These are phyloP conservation scores for Archips crataeganus DNA, from an alignment of 2,888 invertebrate genomes.

Conservation along the genomic window DNA sequence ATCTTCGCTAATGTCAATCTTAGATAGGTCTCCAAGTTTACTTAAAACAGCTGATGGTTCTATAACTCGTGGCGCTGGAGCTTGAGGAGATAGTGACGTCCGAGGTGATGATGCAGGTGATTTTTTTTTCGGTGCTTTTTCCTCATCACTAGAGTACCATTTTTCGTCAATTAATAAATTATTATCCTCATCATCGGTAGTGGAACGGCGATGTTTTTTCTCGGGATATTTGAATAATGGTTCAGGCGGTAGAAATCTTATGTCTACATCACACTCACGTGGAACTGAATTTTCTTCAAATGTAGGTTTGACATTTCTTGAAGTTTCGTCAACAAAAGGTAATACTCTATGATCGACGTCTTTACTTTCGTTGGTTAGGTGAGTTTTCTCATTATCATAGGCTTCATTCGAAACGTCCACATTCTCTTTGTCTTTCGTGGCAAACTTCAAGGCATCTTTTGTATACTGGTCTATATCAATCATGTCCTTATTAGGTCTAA, in stretches of 20 bases:
- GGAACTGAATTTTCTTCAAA: constrained; percentile 55
- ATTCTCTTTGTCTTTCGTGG: constrained; percentile 79
- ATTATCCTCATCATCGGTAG: constrained; percentile 86
- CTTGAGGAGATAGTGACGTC: constrained; percentile 53
- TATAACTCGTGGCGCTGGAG: constrained; percentile 80
- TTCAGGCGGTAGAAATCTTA: constrained; percentile 78
- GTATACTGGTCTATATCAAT: constrained; percentile 84
- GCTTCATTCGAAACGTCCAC: constrained; percentile 75
- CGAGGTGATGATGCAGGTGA: constrained; percentile 73
- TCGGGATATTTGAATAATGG: constrained; percentile 78
- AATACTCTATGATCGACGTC: constrained; percentile 82
- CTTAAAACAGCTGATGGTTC: constrained; percentile 85
- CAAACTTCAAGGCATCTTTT: constrained; percentile 83
- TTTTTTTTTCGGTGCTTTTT: constrained; percentile 81
- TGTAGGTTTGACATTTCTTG: constrained; percentile 55
- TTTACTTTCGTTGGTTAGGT: constrained; percentile 66
- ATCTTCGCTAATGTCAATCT: constrained; percentile 90
- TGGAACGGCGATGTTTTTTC: constrained; percentile 77
- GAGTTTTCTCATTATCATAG: constrained; percentile 65
- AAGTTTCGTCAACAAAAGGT: constrained; percentile 71
- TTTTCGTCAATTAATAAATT: constrained; percentile 86
- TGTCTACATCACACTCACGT: constrained; percentile 78
- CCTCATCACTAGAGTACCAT: constrained; percentile 94
- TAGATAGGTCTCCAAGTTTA: constrained; percentile 89
- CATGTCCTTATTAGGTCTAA: constrained; percentile 68